Evolutionary conservation across 1,140 invertebrate genomes (phyloP).

Genomic region (Lordiphosa collinella): DNA sequence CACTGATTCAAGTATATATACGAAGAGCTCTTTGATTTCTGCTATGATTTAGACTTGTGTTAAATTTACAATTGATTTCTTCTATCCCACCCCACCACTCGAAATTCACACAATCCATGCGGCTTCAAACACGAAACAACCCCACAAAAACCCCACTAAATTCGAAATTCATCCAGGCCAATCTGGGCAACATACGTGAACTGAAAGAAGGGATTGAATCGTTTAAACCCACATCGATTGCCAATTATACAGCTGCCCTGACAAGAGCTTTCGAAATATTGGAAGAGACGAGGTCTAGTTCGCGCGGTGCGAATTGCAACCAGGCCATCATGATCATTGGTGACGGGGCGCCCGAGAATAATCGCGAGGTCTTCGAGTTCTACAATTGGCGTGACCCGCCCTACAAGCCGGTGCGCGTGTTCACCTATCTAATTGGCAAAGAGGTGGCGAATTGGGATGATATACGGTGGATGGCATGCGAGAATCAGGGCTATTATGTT

Average conservation of each 20-base stretch:
- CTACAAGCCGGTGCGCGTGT: constrained; percentile 92
- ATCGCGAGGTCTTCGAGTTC: constrained; percentile 92
- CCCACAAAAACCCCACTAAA: constrained; percentile 2
- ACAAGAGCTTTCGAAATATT: constrained; percentile 94
- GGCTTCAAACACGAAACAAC: constrained; percentile 25
- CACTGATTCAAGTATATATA: constrained; percentile 88
- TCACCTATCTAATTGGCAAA: constrained; percentile 98
- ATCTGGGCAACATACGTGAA: constrained; percentile 91
- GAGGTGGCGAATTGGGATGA: constrained; percentile 90
- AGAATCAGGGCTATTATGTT: constrained; percentile 95
- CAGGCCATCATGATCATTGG: constrained; percentile 98
- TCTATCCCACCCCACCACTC: constrained; percentile 33
- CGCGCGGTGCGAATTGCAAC: constrained; percentile 84
- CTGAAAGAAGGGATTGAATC: constrained; percentile 89
- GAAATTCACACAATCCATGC: constrained; percentile 20
- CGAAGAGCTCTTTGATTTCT: constrained; percentile 20
- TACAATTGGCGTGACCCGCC: constrained; percentile 90
- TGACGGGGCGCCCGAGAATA: constrained; percentile 97
- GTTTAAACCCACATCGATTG: constrained; percentile 92
- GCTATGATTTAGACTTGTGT: constrained; percentile 8
- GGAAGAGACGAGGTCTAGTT: constrained; percentile 82
- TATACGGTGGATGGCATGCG: constrained; percentile 98
- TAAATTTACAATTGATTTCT: constrained; percentile 26
- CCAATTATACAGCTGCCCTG: constrained; percentile 96
- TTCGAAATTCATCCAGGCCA: constrained; percentile 84